A percentile compares a stretch with the other conserved stretches of the same genome.
Conservation (phyloP, 2,797 vertebrate genomes). For the Bradypodion pumilum region DNA sequence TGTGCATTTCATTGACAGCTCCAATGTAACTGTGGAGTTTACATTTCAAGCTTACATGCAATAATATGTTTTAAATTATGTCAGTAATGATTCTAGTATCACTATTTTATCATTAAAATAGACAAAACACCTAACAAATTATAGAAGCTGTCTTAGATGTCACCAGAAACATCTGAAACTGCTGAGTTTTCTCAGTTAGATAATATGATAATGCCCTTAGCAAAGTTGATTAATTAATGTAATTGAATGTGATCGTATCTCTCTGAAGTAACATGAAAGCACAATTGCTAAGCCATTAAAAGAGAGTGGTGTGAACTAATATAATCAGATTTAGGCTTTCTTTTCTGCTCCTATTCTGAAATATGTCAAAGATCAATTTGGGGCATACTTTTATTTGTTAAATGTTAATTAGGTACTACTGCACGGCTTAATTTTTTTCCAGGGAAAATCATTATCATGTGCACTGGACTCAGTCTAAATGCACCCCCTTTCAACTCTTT, state of each 20-base stretch:
- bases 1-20: neutral
- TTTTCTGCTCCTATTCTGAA: neutral
- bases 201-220: neutral
- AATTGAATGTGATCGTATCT: neutral
- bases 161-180: neutral
- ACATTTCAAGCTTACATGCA: neutral
- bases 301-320: neutral
- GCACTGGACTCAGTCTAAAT: neutral
- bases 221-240: conserved; percentile 12
- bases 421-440: neutral
- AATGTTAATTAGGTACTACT: no score
- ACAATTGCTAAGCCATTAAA: conserved; percentile 2
- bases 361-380: neutral
- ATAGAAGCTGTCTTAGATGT: neutral
- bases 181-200: conserved; percentile 1
- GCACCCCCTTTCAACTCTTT: neutral
- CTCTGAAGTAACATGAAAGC: conserved; percentile 11
- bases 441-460: neutral
- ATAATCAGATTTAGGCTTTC: neutral
- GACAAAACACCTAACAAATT: neutral
- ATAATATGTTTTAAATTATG: neutral
- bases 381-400: neutral
- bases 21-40: neutral
- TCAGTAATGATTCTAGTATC: neutral
- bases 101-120: neutral